phyloP scores from a whole-genome alignment of 2,113 vertebrate genomes.

The Grallaria varia region DNA sequence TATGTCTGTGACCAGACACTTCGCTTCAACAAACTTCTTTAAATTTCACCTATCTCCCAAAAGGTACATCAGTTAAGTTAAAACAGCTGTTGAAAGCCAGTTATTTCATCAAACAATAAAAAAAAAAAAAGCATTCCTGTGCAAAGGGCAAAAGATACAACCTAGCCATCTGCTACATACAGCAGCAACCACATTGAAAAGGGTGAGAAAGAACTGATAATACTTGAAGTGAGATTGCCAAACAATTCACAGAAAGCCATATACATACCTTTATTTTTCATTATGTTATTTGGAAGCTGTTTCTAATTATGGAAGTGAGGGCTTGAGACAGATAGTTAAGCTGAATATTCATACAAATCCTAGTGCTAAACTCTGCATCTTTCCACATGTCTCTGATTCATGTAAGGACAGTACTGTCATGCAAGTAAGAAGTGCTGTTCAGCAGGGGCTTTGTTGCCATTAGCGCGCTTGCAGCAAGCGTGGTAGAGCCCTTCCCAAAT shows the following conservation, averaged over 20 bases:
- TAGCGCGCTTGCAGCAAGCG: too few species aligned
- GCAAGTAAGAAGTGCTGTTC: background rate
- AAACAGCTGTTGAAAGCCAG: background rate
- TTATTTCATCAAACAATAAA: background rate
- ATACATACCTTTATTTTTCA: background rate
- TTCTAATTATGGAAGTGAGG: background rate
- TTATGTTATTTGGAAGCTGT: background rate
- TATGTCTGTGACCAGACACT: background rate
- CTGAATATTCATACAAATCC: background rate
- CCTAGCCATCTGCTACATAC: constrained; percentile 47
- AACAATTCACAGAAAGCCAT: background rate
- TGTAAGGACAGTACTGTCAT: background rate
- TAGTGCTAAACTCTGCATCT: background rate
- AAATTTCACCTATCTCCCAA: background rate
- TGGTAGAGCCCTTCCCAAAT: too few species aligned
- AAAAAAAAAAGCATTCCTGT: background rate
- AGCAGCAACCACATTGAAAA: background rate
- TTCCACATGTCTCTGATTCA: background rate
- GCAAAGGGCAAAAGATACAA: constrained; percentile 26
- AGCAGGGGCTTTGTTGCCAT: background rate
- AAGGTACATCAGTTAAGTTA: background rate
- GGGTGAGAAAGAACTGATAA: background rate
- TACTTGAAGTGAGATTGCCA: background rate
- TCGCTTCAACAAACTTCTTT: background rate
- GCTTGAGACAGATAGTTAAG: background rate